A percentile compares a stretch with the other conserved stretches of the same genome.
Evolutionary conservation across 2,797 vertebrate genomes (phyloP).

Genomic region (Mus spretus): DNA sequence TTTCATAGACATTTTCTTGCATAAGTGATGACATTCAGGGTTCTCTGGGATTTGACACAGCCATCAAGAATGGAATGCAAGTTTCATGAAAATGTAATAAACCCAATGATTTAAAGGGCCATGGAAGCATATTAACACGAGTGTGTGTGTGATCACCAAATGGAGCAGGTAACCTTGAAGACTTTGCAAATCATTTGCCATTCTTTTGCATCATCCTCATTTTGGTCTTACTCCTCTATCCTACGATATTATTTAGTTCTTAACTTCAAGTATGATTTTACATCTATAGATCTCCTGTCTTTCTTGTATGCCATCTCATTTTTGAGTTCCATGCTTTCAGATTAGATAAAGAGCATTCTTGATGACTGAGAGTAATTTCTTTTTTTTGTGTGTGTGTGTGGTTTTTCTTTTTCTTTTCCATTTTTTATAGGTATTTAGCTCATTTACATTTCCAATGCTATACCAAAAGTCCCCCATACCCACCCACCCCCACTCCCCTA

Average conservation of each 20-base stretch:
- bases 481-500: no score
- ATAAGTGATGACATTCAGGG: background rate
- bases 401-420: no score
- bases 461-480: no score
- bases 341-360: background rate
- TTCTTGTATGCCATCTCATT: background rate
- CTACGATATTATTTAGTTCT: background rate
- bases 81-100: background rate
- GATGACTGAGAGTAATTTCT: background rate
- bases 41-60: background rate
- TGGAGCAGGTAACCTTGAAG: background rate
- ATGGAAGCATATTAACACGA: background rate
- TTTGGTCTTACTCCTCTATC: background rate
- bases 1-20: constrained; percentile 32
- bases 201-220: background rate
- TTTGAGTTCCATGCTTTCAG: background rate
- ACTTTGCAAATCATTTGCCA: background rate
- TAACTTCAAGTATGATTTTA: background rate
- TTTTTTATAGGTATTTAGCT: no score
- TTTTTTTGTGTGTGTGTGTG: no score
- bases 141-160: background rate
- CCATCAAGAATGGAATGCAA: background rate
- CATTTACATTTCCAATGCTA: no score
- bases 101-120: background rate
- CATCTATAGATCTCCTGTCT: background rate